A percentile compares a stretch with the other conserved stretches of the same genome.
These are phyloP conservation scores for Ctenosaura bakeri DNA, from an alignment of 2,797 vertebrate species.

Conservation along the genomic window DNA sequence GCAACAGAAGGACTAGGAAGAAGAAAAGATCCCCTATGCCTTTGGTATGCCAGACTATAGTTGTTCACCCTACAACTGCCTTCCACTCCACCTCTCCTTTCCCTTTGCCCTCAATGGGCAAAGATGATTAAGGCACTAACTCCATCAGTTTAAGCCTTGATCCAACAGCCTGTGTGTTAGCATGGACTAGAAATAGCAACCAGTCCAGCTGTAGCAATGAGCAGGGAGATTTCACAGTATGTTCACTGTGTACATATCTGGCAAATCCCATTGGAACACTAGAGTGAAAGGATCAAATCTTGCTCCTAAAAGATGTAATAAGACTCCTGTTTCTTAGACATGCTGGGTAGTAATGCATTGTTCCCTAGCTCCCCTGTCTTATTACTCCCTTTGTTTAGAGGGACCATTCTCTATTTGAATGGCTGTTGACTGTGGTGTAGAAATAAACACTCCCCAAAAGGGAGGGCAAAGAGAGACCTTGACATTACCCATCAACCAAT, in stretches of 20 bases:
- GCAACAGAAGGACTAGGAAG: background rate
- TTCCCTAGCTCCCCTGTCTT: background rate
- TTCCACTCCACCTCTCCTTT: slow-evolving; percentile 21
- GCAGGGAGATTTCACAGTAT: slow-evolving; percentile 15
- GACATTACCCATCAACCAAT: too few relatives aligned
- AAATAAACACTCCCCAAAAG: too few relatives aligned
- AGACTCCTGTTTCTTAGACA: background rate
- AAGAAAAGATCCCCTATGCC: background rate
- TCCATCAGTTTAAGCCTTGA: slow-evolving; percentile 41
- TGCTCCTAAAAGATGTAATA: background rate
- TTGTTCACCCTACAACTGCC: background rate
- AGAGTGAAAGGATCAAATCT: slow-evolving; percentile 4
- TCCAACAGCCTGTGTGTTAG: slow-evolving; percentile 17
- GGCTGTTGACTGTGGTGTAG: too few relatives aligned
- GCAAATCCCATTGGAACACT: slow-evolving; percentile 34
- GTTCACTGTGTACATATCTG: slow-evolving; percentile 4
- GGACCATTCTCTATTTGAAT: too few relatives aligned
- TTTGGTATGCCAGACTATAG: background rate
- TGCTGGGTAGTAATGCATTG: background rate
- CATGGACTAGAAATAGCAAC: slow-evolving; percentile 27
- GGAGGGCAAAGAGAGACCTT: too few relatives aligned
- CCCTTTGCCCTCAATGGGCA: slow-evolving; percentile 19
- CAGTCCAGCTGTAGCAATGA: background rate
- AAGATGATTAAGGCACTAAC: slow-evolving; percentile 41
- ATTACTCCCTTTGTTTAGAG: too few relatives aligned